These are phyloP conservation scores for Miniopterus natalensis DNA, from an alignment of 2,113 vertebrate genomes.

Conservation along the genomic window DNA sequence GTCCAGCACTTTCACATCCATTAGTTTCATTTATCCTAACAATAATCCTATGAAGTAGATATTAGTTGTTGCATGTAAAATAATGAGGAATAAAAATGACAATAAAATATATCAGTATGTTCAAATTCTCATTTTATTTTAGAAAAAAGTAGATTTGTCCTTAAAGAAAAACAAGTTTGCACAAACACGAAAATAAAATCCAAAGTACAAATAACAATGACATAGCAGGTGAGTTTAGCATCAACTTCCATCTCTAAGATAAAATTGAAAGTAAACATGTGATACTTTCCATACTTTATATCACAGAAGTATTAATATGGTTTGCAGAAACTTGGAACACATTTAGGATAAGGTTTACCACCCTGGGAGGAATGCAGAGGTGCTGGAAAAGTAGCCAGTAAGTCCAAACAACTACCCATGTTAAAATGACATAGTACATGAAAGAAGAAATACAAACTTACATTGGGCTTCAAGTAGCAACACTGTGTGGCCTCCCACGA, in stretches of 20 bases:
- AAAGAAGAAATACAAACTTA: not conserved
- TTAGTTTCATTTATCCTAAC: slow-evolving; percentile 58
- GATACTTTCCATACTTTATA: not conserved
- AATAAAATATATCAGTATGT: slow-evolving; percentile 6
- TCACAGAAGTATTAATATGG: slow-evolving; percentile 18
- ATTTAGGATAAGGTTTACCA: slow-evolving; percentile 49
- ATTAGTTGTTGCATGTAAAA: slow-evolving; percentile 31
- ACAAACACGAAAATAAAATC: not conserved
- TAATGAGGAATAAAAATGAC: slow-evolving; percentile 24
- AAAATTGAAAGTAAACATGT: slow-evolving; percentile 40
- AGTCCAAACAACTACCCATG: not conserved
- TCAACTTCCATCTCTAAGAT: slow-evolving; percentile 1
- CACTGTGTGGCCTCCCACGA: not conserved
- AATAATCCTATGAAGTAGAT: not conserved
- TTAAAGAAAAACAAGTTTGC: slow-evolving; percentile 51
- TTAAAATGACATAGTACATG: slow-evolving; percentile 11
- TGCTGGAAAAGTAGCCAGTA: slow-evolving; percentile 10
- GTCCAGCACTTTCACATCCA: not conserved
- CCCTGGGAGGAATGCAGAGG: not conserved
- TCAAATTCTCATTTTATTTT: slow-evolving; percentile 52
- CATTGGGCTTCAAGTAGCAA: not conserved
- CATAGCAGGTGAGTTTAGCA: slow-evolving; percentile 17
- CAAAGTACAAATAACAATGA: slow-evolving; percentile 36
- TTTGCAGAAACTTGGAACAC: not conserved
- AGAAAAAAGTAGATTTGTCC: slow-evolving; percentile 52